Evolutionary conservation across 2,113 vertebrate genomes (phyloP), one percentile per base, ranked within the genome.

Genomic region (Hippoglossus stenolepis): DNA sequence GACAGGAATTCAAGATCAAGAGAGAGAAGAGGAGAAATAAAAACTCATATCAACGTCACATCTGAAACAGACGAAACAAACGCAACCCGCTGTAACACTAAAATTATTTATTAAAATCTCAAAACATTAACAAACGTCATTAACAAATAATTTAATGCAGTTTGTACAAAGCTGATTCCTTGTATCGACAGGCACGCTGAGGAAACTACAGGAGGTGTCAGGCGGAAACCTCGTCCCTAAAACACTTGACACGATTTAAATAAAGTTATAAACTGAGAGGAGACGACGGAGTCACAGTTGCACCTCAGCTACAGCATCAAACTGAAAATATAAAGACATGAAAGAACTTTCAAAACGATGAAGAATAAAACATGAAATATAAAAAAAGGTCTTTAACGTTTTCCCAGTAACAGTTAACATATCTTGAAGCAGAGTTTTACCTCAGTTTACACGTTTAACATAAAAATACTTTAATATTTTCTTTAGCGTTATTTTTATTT

Each of bases 121-220:
- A 63, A 84, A 86, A 75, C 69, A 77, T 43, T 13, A 43, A 43
- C 40, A 43, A 43, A 43, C 40, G 75, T 84, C 65, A 73, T 31
- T 66, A 88, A 87, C 68, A 91, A 93, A 94, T 93, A 94, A 94
- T 76, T 94, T 93, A 94, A 91, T 72, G 86, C 88, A 87, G 61
- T 94, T 91, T 93, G 80, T 94, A 95, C 90, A 95, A 93, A 93
- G 88, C 87, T 75, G 65, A 77, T 20, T 60, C 17, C 2, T 70
- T 14, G 54, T 61, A 45, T 43, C 6, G n/a, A 70, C 26, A 83
- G 51, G 54, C 65, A 70, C 65, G n/a, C 54, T 69, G 13, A 64
- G 45, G 69, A 23, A 61, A 58, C 31, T 59, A 35, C n/a, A 76
- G 61, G 47, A 63, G 17, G 24, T 3, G 49, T 49, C 40, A 3